Evolutionary conservation across 1,140 invertebrate species (phyloP), one percentile per base, ranked within the genome.

Genomic region (Calephelis virginiensis): DNA sequence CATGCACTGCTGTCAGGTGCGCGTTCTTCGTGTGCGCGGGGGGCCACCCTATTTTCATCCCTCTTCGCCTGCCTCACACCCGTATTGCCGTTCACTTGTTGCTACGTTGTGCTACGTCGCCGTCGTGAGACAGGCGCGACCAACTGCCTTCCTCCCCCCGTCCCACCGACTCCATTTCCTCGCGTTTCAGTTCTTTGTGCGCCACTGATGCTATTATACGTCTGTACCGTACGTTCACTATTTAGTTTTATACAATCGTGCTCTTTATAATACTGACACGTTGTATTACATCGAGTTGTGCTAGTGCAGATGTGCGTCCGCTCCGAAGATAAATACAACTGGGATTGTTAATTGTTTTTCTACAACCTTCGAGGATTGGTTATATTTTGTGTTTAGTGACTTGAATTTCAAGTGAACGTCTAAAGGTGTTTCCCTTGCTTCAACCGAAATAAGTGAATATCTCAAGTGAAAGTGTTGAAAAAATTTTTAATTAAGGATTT

Each of bases 111-210:
- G 79, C 80, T 84, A 82, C 79, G 80, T 80, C 72, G 81, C 63
- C 75, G 77, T 77, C 71, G 81, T 80, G 82, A 87, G 81, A 80
- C 81, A 84, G 77, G 73, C 78, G 78, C 76, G 75, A 72, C 71
- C 64, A 63, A 71, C 70, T 82, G 75, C 69, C 70, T 64, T 64
- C 74, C 76, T 63, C 60, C 69, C 79, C 78, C 76, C 78, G 64
- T 77, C 61, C 81, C 79, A 70, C 72, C 74, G 76, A 66, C 79
- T 75, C 80, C 81, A 80, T 76, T 85, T 85, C 84, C 84, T 82
- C 82, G 80, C 83, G 75, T 77, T 86, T 86, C 82, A 90, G 87
- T 90, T 86, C 87, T 90, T 87, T 90, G 87, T 90, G 85, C 82
- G 81, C 82, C 74, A 76, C 68, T 73, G 83, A 81, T 71, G 78